Evolutionary conservation across 2,113 vertebrate genomes (phyloP).

Genomic region (Leptodactylus fuscus): DNA sequence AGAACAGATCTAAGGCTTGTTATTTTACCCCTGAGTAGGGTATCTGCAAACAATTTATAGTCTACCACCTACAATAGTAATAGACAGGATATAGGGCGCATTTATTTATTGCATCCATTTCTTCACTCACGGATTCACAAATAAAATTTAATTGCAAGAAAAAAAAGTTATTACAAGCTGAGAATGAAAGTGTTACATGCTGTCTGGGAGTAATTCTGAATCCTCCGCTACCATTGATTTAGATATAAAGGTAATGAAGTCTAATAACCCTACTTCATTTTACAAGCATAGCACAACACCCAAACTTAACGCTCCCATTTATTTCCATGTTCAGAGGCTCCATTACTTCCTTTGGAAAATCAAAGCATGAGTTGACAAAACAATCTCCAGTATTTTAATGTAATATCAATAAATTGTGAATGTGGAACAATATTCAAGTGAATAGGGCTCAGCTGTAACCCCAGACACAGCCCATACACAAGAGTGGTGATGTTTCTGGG

Average conservation of each 20-base stretch:
- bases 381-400: neutral
- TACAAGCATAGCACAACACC: slow-evolving; percentile 21
- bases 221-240: slow-evolving; percentile 35
- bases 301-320: neutral
- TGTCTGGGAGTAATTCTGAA: slow-evolving; percentile 20
- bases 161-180: slow-evolving; percentile 22
- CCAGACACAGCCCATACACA: too few relatives aligned
- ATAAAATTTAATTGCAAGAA: slow-evolving; percentile 40
- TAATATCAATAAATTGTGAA: too few relatives aligned
- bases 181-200: slow-evolving; percentile 15
- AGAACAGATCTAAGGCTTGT: too few relatives aligned
- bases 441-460: too few relatives aligned
- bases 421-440: too few relatives aligned
- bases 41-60: neutral
- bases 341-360: slow-evolving; percentile 16
- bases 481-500: too few relatives aligned
- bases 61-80: neutral
- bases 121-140: slow-evolving; percentile 6
- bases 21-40: neutral
- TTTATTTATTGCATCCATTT: slow-evolving; percentile 42
- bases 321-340: neutral
- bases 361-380: too few relatives aligned
- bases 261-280: slow-evolving; percentile 37
- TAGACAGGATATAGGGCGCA: neutral
- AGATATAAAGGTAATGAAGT: slow-evolving; percentile 35